A percentile compares a stretch with the other conserved stretches of the same genome.
Evolutionary conservation across 2,888 invertebrate genomes (phyloP).

Genomic region (Uropetala carovei): DNA sequence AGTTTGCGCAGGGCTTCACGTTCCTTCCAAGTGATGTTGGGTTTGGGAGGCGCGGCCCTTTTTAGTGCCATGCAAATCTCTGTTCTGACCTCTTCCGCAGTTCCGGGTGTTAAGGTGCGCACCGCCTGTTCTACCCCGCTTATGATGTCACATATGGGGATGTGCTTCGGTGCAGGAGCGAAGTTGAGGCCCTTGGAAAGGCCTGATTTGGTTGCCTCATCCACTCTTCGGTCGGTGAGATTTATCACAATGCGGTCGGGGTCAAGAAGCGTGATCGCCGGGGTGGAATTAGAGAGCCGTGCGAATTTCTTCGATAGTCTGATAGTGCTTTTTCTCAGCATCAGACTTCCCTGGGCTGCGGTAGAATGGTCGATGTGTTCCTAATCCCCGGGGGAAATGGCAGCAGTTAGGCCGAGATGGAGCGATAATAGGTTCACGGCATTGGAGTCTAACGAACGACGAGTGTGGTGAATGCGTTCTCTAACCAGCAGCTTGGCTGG

Average conservation of each 20-base stretch:
- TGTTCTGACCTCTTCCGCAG: background rate
- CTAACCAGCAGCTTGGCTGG: background rate
- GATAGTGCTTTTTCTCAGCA: background rate
- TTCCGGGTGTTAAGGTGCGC: background rate
- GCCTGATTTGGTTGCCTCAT: no score
- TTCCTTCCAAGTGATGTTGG: background rate
- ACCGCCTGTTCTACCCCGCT: background rate
- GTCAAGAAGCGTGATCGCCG: background rate
- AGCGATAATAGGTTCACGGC: background rate
- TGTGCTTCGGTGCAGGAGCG: background rate
- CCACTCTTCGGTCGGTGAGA: background rate
- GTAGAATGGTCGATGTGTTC: background rate
- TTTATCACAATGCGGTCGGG: background rate
- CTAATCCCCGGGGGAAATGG: background rate
- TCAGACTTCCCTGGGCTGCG: no score
- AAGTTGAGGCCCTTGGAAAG: background rate
- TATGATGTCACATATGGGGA: no score
- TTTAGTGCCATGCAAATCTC: background rate
- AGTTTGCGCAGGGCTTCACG: no score
- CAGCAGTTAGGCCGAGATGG: background rate
- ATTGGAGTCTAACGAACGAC: background rate
- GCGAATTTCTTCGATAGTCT: background rate
- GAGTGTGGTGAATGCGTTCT: slow-evolving; percentile 7
- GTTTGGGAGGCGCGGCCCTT: background rate
- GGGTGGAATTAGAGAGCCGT: background rate